A percentile compares a stretch with the other conserved stretches of the same genome.
These are phyloP conservation scores for Parotia lawesii DNA, from an alignment of 2,113 vertebrate genomes.

Conservation along the genomic window DNA sequence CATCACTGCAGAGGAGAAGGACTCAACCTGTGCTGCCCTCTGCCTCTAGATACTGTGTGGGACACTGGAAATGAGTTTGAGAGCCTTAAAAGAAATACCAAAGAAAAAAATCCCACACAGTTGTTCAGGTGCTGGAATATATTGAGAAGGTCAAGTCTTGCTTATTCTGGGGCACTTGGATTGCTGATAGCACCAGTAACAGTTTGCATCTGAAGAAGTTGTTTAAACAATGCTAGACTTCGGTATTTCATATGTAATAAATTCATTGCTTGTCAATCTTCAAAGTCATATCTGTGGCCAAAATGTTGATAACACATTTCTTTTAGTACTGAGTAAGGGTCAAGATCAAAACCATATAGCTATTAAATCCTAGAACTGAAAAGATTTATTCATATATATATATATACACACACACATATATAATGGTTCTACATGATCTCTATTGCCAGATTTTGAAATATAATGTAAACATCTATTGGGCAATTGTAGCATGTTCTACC, in stretches of 20 bases:
- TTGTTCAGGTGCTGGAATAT: not conserved
- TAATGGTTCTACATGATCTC: not conserved
- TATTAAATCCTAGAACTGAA: not conserved
- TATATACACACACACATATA: too few relatives aligned
- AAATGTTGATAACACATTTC: not conserved
- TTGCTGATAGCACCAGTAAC: not conserved
- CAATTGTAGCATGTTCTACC: not conserved
- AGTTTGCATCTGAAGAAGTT: not conserved
- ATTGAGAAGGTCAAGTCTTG: fast-evolving
- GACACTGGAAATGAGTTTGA: not conserved
- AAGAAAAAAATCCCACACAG: not conserved
- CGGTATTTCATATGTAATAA: not conserved
- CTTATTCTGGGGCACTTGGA: not conserved
- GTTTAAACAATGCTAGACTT: not conserved
- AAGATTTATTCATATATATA: not conserved
- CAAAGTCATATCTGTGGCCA: not conserved
- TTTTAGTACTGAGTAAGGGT: not conserved
- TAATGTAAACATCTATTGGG: not conserved
- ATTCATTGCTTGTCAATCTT: not conserved
- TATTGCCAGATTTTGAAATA: not conserved
- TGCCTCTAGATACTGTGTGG: not conserved
- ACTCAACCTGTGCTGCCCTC: not conserved
- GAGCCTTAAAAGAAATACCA: not conserved
- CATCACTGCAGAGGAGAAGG: not conserved
- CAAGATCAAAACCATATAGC: not conserved